Evolutionary conservation across 2,797 vertebrate species (phyloP).

Genomic region (Liasis olivaceus): DNA sequence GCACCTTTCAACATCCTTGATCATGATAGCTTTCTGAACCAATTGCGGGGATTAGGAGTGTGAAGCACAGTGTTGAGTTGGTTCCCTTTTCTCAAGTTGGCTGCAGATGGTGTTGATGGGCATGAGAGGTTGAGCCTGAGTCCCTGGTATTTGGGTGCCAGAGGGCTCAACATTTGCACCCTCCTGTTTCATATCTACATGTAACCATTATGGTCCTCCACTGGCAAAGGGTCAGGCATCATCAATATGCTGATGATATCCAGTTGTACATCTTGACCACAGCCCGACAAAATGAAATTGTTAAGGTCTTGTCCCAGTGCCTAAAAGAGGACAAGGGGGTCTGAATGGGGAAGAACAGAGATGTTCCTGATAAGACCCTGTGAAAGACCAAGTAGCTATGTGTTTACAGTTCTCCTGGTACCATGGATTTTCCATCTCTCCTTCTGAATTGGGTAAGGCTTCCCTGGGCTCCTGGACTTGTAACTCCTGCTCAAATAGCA

Average conservation of each 20-base stretch:
- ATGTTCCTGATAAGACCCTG: not conserved
- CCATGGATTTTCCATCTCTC: not conserved
- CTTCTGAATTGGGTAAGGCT: not conserved
- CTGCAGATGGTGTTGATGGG: not conserved
- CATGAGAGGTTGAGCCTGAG: not conserved
- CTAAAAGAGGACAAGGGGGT: not conserved
- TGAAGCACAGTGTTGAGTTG: not conserved
- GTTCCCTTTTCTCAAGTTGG: not conserved
- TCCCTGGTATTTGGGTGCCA: not conserved
- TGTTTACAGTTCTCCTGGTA: not conserved
- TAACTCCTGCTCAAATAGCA: not conserved
- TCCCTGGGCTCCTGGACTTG: not conserved
- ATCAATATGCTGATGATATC: not conserved
- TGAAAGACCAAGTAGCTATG: not conserved
- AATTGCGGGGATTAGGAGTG: not conserved
- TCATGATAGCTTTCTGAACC: not conserved
- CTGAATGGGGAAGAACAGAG: not conserved
- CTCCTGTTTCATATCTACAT: not conserved
- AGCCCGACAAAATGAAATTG: not conserved
- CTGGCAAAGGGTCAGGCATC: not conserved
- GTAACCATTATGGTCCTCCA: not conserved
- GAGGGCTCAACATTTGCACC: not conserved
- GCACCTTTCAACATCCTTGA: not conserved
- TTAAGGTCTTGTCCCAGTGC: not conserved
- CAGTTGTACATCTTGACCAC: not conserved